These are phyloP conservation scores for Himalopsyche kuldschensis DNA, from an alignment of 2,888 invertebrate species.

Conservation along the genomic window DNA sequence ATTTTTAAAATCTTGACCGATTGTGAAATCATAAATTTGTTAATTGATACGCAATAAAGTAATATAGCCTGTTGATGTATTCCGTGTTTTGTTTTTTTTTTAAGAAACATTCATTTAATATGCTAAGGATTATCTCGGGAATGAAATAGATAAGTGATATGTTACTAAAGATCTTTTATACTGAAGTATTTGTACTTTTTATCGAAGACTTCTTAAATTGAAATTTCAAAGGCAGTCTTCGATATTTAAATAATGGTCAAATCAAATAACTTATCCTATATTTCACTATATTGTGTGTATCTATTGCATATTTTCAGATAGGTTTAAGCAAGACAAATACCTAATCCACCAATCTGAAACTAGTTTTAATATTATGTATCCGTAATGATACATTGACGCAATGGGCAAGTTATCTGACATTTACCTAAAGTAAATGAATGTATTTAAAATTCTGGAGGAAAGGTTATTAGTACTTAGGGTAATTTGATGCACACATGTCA, in stretches of 20 bases:
- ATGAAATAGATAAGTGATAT: not conserved
- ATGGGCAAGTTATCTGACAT: not conserved
- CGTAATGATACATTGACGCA: not conserved
- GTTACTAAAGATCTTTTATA: not conserved
- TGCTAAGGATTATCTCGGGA: not conserved
- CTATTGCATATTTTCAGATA: not conserved
- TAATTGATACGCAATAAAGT: not conserved
- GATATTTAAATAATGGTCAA: not conserved
- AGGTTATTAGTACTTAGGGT: not conserved
- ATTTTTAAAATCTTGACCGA: not conserved
- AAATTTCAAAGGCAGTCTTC: not conserved
- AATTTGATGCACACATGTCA: not conserved
- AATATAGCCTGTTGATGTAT: not conserved
- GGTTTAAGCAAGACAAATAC: not conserved
- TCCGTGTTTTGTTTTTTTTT: not conserved
- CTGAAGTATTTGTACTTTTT: not conserved
- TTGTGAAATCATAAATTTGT: not conserved
- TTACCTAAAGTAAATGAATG: not conserved
- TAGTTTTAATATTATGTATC: not conserved
- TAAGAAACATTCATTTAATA: not conserved
- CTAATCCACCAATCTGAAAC: not conserved
- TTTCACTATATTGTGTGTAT: not conserved
- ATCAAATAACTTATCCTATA: not conserved
- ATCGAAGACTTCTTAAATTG: not conserved
- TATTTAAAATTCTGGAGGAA: not conserved